A percentile compares a stretch with the other conserved stretches of the same genome.
Conservation (phyloP, 2,113 vertebrate genomes). For the Clarias macrocephalus region DNA sequence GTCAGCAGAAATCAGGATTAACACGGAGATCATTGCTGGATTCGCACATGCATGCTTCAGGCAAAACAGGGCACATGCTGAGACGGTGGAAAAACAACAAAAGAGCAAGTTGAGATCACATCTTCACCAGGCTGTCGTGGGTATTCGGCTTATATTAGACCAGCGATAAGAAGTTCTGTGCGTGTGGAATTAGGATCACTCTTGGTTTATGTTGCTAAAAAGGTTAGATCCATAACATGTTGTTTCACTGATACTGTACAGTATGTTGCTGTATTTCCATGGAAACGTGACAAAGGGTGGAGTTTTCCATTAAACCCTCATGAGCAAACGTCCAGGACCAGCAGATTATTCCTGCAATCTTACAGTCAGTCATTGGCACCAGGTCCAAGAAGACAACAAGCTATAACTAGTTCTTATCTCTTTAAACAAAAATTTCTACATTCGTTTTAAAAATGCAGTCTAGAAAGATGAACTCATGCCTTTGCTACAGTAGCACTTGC, state of each 20-base stretch:
- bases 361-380: no score
- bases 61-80: slow-evolving; percentile 40
- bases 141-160: neutral
- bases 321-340: neutral
- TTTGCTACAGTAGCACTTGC: neutral
- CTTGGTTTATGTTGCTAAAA: neutral
- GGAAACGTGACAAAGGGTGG: neutral
- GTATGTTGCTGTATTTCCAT: neutral
- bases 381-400: neutral
- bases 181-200: neutral
- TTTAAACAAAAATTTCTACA: neutral
- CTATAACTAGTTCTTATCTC: neutral
- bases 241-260: neutral
- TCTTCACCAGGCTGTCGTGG: neutral
- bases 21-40: slow-evolving; percentile 46
- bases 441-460: neutral
- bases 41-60: slow-evolving; percentile 40
- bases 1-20: slow-evolving; percentile 59
- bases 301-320: neutral
- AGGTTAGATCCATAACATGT: neutral
- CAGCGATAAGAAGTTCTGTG: neutral
- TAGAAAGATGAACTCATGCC: neutral
- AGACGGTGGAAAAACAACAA: slow-evolving; percentile 9
- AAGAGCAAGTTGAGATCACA: slow-evolving; percentile 11
- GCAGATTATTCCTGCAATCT: neutral